Evolutionary conservation across 2,888 invertebrate genomes (phyloP), one percentile per base, ranked within the genome.

Genomic region (Dynastes hyllus): DNA sequence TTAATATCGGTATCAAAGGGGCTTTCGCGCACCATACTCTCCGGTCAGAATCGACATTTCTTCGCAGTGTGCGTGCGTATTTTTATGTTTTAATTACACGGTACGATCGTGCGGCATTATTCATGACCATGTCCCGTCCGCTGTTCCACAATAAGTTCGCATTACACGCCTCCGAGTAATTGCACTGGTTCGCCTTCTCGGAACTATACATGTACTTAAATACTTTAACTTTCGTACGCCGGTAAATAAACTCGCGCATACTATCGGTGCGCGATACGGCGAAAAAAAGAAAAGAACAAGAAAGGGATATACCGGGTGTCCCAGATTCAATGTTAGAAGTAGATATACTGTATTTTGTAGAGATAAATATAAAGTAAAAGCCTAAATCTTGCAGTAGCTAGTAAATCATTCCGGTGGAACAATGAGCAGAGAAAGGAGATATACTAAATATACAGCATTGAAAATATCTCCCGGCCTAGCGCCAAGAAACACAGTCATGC

Each of bases 11-110:
- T 22, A 16, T 80, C 77, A 79, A 78, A 78, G 61, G 27, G 29
- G 55, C 2, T 55, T 22, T 55, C 77, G 77, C 61, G 79, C 76
- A 61, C 80, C 76, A 51, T 67, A 55, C 22, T 2, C 61, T 27
- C 27, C 61, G 61, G 27, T 11, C 61, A 3, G 61, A 4, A 22
- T 27, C 61, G 22, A 22, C 27, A 61, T 61, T 9, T n/a, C 27
- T 61, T 5, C 32, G 6, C 61, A 2, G 61, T 27, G 61, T 61
- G 61, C 11, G 63, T 63, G 63, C 87, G 87, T 87, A n/a, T n/a
- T n/a, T n/a, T n/a, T 88, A 88, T 86, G 86, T 88, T 88, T 88
- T 88, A 88, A 88, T 88, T 88, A 88, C 87, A 88, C 86, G 88
- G 85, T 87, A 86, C 85, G 87, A 87, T 87, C 86, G 84, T 82